Evolutionary conservation across 2,797 vertebrate genomes (phyloP), one percentile per base, ranked within the genome.

Genomic region (Uromys caudimaculatus): DNA sequence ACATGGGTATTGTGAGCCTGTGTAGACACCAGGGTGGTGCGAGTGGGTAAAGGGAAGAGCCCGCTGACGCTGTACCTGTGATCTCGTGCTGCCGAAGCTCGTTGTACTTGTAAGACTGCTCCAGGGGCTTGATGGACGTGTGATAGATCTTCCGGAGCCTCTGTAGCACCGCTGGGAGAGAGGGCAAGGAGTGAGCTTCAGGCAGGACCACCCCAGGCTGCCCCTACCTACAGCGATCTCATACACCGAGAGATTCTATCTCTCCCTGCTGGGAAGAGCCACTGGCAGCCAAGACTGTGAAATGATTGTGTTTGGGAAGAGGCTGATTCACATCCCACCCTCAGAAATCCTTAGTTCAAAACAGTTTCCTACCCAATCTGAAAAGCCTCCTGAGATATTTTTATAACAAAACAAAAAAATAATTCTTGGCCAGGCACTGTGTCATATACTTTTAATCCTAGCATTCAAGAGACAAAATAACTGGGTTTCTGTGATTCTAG

Each of bases 21-120:
- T 6, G 27, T 52, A 27, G 29, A 21, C 50, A 67, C 13, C 3
- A 0, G 79, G 35, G 54, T 9, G 23, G n/a, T 3, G 41, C 10
- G 1, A 19, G 9, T 23, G 6, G 10, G 24, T 27, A 38, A 38
- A 50, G 14, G 38, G 38, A 1, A n/a, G 64, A 1, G 81, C 29
- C 14, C 47, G 3, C 21, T 11, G 52, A 0, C 67, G 54, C 29
- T 35, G 81, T 99, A 99, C 99, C 99, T 99, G 99, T 99, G 98
- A 99, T 99, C 98, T 99, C 99, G 0, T 99, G 99, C 98, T 99
- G 99, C 96, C 99, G 99, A 97, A 99, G 99, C 98, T 99, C 99
- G 0, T 99, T 99, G 99, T 99, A 99, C 98, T 99, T 99, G 98
- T 99, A 99, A 93, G 99, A 99, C 98, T 99, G 99, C 96, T 99